Evolutionary conservation across 2,113 vertebrate genomes (phyloP).

Genomic region (Anguilla rostrata): DNA sequence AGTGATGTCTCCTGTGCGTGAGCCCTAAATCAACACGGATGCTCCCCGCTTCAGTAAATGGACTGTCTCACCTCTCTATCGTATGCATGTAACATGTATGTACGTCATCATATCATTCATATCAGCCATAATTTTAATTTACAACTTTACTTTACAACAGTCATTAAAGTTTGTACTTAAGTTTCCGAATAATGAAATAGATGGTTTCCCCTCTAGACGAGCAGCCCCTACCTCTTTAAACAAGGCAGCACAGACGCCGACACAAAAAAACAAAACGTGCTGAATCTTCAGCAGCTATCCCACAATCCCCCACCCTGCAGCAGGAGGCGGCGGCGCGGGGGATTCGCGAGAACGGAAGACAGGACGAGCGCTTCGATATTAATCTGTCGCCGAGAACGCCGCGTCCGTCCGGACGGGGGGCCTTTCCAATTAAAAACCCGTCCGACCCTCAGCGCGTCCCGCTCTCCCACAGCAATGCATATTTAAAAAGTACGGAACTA

Average conservation of each 20-base stretch:
- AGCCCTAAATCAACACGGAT: too few species aligned
- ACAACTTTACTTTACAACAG: background rate
- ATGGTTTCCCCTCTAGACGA: background rate
- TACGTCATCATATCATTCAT: too few species aligned
- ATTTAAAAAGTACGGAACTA: slow-evolving; percentile 3
- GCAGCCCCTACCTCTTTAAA: background rate
- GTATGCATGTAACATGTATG: too few species aligned
- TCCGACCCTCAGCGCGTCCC: background rate
- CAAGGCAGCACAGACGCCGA: background rate
- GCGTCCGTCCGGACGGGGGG: slow-evolving; percentile 4
- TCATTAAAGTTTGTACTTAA: background rate
- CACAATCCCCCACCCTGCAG: slow-evolving; percentile 33
- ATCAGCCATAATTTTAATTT: too few species aligned
- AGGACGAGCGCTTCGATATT: slow-evolving; percentile 14
- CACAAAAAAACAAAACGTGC: background rate
- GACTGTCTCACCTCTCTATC: too few species aligned
- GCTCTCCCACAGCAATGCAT: background rate
- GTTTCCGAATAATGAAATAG: background rate
- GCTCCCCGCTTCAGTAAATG: too few species aligned
- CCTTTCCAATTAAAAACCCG: background rate
- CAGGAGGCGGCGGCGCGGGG: background rate
- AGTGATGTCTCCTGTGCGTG: too few species aligned
- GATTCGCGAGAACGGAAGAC: background rate
- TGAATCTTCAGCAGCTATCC: background rate
- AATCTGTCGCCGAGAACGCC: slow-evolving; percentile 22